Conservation (phyloP, 2,797 vertebrate genomes). For the Phrynocephalus vlangalii region DNA sequence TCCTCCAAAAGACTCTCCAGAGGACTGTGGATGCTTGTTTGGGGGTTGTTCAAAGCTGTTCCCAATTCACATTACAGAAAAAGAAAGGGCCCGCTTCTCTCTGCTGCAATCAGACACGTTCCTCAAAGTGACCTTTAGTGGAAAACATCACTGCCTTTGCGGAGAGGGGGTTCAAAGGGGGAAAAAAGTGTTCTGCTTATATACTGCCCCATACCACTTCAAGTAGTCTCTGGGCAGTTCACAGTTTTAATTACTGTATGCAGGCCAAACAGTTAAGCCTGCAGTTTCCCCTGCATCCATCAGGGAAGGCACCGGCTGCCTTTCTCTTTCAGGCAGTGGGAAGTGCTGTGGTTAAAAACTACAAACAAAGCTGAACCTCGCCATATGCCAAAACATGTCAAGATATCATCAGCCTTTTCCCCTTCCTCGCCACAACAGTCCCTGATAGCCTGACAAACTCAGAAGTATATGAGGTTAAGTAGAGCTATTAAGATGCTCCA, state of each 20-base stretch:
- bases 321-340: not conserved
- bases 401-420: not conserved
- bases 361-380: not conserved
- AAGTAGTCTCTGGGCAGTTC: too few species aligned
- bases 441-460: not conserved
- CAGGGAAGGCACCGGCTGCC: not conserved
- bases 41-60: not conserved
- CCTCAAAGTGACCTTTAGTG: not conserved
- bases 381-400: not conserved
- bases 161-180: not conserved
- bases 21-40: too few species aligned
- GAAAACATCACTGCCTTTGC: not conserved
- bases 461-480: not conserved
- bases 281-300: not conserved
- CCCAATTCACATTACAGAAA: not conserved
- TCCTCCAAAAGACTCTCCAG: not conserved
- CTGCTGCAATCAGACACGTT: not conserved
- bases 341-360: not conserved
- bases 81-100: not conserved
- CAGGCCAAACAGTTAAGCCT: not conserved
- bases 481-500: slow-evolving; percentile 33
- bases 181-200: too few species aligned
- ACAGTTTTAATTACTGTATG: too few species aligned
- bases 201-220: too few species aligned
- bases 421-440: not conserved